These are phyloP conservation scores for Penaeus japonicus DNA, from an alignment of 1,140 invertebrate species.

Conservation along the genomic window DNA sequence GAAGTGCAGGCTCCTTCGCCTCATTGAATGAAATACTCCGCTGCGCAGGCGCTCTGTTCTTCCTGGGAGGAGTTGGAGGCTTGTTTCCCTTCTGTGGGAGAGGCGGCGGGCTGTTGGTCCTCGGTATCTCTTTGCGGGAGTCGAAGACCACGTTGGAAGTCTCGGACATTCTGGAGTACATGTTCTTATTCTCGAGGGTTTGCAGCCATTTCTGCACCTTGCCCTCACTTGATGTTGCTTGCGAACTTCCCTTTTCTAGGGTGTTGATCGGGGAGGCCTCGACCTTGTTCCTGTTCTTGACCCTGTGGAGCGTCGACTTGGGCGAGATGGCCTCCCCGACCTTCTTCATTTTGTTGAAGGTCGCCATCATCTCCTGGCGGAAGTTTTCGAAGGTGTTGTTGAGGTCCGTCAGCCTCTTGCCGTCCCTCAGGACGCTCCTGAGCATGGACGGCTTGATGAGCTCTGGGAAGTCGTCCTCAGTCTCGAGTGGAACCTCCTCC, in stretches of 20 bases:
- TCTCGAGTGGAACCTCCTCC: constrained; percentile 10
- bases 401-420: constrained; percentile 42
- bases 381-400: constrained; percentile 58
- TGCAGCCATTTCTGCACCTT: constrained; percentile 56
- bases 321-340: constrained; percentile 54
- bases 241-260: neutral
- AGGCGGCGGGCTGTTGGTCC: constrained; percentile 1
- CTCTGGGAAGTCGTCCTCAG: constrained; percentile 48
- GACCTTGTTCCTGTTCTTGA: constrained; percentile 27
- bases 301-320: constrained; percentile 43
- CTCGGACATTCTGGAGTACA: constrained; percentile 42
- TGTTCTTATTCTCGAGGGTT: constrained; percentile 42
- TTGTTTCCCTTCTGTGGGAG: constrained; percentile 38
- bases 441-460: constrained; percentile 57
- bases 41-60: neutral
- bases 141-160: constrained; percentile 24
- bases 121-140: neutral
- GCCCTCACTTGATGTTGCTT: constrained; percentile 18
- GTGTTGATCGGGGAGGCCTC: constrained; percentile 9
- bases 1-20: neutral
- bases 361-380: constrained; percentile 57
- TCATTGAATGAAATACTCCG: constrained; percentile 40
- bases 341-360: constrained; percentile 53
- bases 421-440: constrained; percentile 51
- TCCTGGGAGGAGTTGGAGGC: constrained; percentile 39